phyloP scores from a whole-genome alignment of 2,888 invertebrate genomes.

The Parelbella ahira region DNA sequence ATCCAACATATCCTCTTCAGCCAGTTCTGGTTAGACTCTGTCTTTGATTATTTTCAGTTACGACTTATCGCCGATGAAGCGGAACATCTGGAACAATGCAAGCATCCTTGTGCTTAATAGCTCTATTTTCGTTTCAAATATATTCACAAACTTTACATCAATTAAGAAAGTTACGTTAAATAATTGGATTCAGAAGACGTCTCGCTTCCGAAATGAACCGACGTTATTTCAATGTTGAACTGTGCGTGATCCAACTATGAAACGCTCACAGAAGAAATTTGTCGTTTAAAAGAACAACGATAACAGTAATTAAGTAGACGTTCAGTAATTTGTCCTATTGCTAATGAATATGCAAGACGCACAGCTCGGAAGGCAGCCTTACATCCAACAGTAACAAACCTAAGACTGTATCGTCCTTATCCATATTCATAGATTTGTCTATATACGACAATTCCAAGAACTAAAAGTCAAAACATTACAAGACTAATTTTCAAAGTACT shows the following conservation, averaged over 20 bases:
- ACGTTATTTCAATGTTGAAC: constrained; percentile 45
- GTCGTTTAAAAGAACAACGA: constrained; percentile 47
- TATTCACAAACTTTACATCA: constrained; percentile 31
- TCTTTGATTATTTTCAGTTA: constrained; percentile 33
- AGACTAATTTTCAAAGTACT: constrained; percentile 4
- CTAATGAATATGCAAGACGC: constrained; percentile 33
- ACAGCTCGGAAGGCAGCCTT: too few relatives aligned
- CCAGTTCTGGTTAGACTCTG: constrained; percentile 31
- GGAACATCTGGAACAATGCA: constrained; percentile 52
- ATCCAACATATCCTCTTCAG: constrained; percentile 32
- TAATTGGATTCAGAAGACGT: constrained; percentile 41
- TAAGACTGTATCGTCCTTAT: too few relatives aligned
- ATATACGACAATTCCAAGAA: background rate
- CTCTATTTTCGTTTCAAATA: constrained; percentile 21
- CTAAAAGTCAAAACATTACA: background rate
- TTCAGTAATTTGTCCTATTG: constrained; percentile 36
- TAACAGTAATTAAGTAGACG: constrained; percentile 52
- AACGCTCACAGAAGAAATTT: constrained; percentile 36
- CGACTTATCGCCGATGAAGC: constrained; percentile 29
- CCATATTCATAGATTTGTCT: too few relatives aligned
- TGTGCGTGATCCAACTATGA: constrained; percentile 52
- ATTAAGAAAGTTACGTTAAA: constrained; percentile 30
- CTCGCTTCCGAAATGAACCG: constrained; percentile 40
- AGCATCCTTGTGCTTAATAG: constrained; percentile 17
- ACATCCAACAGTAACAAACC: too few relatives aligned